Evolutionary conservation across 2,113 vertebrate species (phyloP), one percentile per base, ranked within the genome.

Genomic region (Spea multiplicata): DNA sequence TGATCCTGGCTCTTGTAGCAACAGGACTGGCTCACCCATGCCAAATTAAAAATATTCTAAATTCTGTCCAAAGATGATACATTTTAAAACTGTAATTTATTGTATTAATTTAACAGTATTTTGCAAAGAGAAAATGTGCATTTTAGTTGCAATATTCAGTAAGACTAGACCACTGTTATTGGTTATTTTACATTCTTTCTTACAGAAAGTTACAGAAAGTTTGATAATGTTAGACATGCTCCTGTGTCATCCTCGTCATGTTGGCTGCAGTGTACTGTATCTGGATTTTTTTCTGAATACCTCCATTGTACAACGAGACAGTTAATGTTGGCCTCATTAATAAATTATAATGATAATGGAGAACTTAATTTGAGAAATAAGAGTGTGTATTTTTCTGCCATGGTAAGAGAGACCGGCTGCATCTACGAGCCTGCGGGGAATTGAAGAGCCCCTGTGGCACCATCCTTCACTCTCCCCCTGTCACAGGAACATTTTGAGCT

Each of bases 281-380:
- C 52, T 49, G 14, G n/a, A 30, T 61, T 13, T 61, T 2, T 53
- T 59, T 59, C 14, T 59, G 55, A 30, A 8, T 46, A 49, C 50
- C 68, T 68, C 59, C 71, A 80, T 67, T 47, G 66, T 66, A 59
- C 71, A 53, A 66, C 68, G 46, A 71, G 72, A 62, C 62, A 66
- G 61, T 71, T 67, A 73, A 79, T 79, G 61, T 79, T 64, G 62
- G 70, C 62, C 14, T 73, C 50, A 73, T 80, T 67, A 80, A 80
- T 74, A 80, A 80, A 80, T 80, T 73, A 73, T 72, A 80, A 73
- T 80, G 64, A 74, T 73, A 80, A 80, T 80, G 78, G 78, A 80
- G 71, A 68, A 61, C 78, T 80, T 80, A 49, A 73, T 79, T 79
- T 73, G 71, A 68, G 66, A 80, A 73, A 80, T 68, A 74, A 80